Evolutionary conservation across 2,797 vertebrate genomes (phyloP), one percentile per base, ranked within the genome.

Genomic region (Catostomus latipinnis): DNA sequence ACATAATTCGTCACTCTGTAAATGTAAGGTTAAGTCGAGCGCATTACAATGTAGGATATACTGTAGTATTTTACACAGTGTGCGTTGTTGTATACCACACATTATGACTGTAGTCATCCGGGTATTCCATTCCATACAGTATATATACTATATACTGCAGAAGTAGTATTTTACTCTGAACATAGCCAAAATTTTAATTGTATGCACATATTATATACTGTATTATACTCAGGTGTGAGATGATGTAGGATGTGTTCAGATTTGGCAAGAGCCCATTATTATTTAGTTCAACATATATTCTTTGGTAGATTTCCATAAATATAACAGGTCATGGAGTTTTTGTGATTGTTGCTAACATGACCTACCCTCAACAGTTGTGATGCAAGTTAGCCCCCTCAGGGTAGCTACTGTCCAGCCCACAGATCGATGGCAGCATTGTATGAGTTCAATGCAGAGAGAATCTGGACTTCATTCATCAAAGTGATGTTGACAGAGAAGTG

Each of bases 351-450:
- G 83, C 87, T 88, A 2, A 56, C 66, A 76, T 78, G 52, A 85
- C 78, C 80, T 85, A 86, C 87, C 88, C 52, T 71, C 6, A 91
- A 83, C 89, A 90, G 93, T 92, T 80, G 80, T 87, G 88, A 83
- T 93, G 85, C 89, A 93, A 91, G 90, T 92, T 89, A 65, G 8
- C 61, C 7, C 86, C 92, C 93, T 90, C 83, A 56, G 91, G 93
- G 90, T 88, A 34, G 34, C 34, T 34, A 77, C 79, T 88, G 82
- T 86, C 84, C 89, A 86, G 87, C 89, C 91, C 91, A 91, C 84
- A 87, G 90, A 95, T 95, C 91, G 88, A 95, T 95, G 73, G 0
- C 6, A 89, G 88, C 90, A 88, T 85, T 85, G 85, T 79, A 73
- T 87, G 85, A 91, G 91, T 82, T 90, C 89, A 87, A 73, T 86